Evolutionary conservation across 1,140 invertebrate genomes (phyloP), one percentile per base, ranked within the genome.

Genomic region (Panagrolaimus sp.): DNA sequence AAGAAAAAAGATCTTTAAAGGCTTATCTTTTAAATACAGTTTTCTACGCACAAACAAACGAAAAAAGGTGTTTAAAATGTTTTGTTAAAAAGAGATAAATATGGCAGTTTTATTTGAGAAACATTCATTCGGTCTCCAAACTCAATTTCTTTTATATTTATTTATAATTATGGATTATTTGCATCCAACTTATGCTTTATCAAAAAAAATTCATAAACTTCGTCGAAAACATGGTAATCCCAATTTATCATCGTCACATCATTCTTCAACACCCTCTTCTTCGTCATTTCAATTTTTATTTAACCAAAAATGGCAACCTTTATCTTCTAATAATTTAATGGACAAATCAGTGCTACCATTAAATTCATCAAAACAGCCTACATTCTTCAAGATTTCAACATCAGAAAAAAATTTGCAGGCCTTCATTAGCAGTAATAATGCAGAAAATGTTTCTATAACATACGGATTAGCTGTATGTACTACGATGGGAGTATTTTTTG

Each of bases 401-500:
- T 51, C 27, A 51, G 48, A 38, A 38, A 38, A 38, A 4, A 38
- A 38, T 51, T 16, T 25, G 16, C 20, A 57, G 9, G 20, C 20
- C 20, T 14, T 57, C n/a, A n/a, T n/a, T n/a, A n/a, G n/a, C n/a
- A n/a, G n/a, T n/a, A n/a, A n/a, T n/a, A n/a, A n/a, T n/a, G n/a
- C n/a, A 78, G 76, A 77, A 27, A 78, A 75, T 23, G 63, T 70
- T 20, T 68, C 75, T 9, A 63, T 82, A 31, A 80, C 75, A 25
- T 79, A 69, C 23, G 77, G 80, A 11, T 66, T 80, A 4, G 78
- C 78, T 0, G 78, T 78, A 5, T 78, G 77, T 13, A 76, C 81
- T 11, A 80, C 78, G 3, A 74, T 80, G 16, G 74, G 71, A 4
- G 68, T 80, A 1, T 80, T 80, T 61, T 74, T 80, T 46, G 71